Evolutionary conservation across 1,140 invertebrate species (phyloP).

Genomic region (Pollicipes pollicipes): DNA sequence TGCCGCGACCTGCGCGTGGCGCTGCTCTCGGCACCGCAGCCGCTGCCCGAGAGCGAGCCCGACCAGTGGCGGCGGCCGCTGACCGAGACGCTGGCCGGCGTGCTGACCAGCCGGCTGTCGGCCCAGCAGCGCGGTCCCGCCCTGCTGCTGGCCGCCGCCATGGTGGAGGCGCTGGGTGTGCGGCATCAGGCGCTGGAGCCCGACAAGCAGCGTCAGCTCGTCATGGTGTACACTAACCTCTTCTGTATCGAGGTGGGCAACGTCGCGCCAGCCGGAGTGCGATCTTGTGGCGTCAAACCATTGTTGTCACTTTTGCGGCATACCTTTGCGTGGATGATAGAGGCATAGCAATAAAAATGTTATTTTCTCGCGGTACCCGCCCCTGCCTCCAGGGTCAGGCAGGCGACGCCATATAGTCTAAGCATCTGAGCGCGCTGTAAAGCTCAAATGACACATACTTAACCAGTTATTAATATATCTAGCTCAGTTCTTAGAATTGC

Average conservation of each 20-base stretch:
- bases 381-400: too few relatives aligned
- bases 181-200: constrained; percentile 19
- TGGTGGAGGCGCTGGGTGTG: constrained; percentile 56
- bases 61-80: constrained; percentile 29
- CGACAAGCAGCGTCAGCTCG: constrained; percentile 45
- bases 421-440: too few relatives aligned
- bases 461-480: too few relatives aligned
- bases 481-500: too few relatives aligned
- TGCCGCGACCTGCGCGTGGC: background rate
- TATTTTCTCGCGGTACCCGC: too few relatives aligned
- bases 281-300: too few relatives aligned
- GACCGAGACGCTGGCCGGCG: constrained; percentile 33
- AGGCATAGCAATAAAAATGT: too few relatives aligned
- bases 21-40: background rate
- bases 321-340: too few relatives aligned
- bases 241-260: constrained; percentile 73
- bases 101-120: constrained; percentile 66
- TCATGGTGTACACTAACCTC: constrained; percentile 63
- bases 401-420: too few relatives aligned
- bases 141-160: constrained; percentile 55
- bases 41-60: background rate
- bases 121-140: constrained; percentile 73
- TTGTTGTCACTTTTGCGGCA: too few relatives aligned
- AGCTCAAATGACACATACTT: too few relatives aligned
- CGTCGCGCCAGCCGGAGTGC: too few relatives aligned